phyloP scores from a whole-genome alignment of 1,140 invertebrate genomes.

The Condylostylus longicornis region DNA sequence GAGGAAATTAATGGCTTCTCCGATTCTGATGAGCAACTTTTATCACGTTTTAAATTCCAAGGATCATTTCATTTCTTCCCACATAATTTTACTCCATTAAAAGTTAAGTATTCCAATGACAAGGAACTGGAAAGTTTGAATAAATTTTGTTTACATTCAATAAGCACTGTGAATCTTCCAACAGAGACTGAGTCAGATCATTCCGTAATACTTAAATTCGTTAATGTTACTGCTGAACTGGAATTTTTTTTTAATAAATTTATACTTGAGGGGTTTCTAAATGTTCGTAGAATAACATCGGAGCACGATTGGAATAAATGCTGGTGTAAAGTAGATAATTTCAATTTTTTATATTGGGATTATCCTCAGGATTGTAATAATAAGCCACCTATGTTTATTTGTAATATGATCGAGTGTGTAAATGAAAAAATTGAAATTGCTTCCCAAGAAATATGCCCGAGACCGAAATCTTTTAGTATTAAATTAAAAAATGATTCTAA shows the following conservation, averaged over 20 bases:
- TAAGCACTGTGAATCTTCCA: slow-evolving; percentile 12
- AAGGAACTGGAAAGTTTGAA: slow-evolving; percentile 10
- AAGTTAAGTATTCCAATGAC: slow-evolving; percentile 9
- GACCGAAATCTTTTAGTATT: slow-evolving; percentile 17
- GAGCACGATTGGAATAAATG: slow-evolving; percentile 25
- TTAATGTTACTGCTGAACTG: slow-evolving; percentile 15
- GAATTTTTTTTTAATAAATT: slow-evolving; percentile 19
- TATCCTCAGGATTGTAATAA: slow-evolving; percentile 16
- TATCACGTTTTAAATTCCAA: slow-evolving; percentile 25
- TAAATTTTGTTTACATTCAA: slow-evolving; percentile 17
- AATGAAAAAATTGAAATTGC: slow-evolving; percentile 9
- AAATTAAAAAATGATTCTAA: slow-evolving; percentile 8
- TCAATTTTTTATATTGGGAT: slow-evolving; percentile 17
- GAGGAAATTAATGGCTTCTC: background rate
- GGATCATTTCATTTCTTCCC: slow-evolving; percentile 17
- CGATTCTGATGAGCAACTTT: slow-evolving; percentile 10
- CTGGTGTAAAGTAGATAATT: slow-evolving; percentile 22
- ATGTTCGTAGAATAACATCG: slow-evolving; percentile 16
- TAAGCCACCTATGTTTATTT: slow-evolving; percentile 9
- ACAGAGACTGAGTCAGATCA: slow-evolving; percentile 19
- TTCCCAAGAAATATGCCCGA: slow-evolving; percentile 20
- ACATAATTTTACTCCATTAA: slow-evolving; percentile 16
- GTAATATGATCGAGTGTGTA: slow-evolving; percentile 9
- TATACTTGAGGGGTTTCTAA: slow-evolving; percentile 17
- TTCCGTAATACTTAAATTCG: slow-evolving; percentile 14